phyloP scores from a whole-genome alignment of 2,797 vertebrate genomes.

The Muscicapa comitata region DNA sequence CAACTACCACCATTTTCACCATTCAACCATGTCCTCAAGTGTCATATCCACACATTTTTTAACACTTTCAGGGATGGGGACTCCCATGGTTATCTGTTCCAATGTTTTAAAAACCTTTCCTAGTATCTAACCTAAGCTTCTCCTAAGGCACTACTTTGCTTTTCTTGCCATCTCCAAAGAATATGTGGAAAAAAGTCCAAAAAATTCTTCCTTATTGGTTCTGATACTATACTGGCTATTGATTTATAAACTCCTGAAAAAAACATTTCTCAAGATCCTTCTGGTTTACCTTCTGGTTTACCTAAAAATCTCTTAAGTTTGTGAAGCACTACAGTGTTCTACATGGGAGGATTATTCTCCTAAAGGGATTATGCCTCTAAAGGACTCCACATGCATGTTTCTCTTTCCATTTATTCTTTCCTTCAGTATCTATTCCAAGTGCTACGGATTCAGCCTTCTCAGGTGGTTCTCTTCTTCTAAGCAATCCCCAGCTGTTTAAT shows the following conservation, averaged over 20 bases:
- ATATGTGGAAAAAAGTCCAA: neutral
- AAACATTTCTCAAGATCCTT: neutral
- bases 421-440: neutral
- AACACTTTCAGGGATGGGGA: neutral
- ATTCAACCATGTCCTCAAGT: neutral
- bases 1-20: neutral
- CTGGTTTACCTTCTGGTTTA: neutral
- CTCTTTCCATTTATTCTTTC: neutral
- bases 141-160: neutral
- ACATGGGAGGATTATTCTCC: neutral
- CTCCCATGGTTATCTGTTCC: neutral
- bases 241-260: neutral
- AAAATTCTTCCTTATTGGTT: neutral
- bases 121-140: neutral
- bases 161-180: neutral
- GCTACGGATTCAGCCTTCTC: neutral
- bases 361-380: neutral
- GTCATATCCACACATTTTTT: neutral
- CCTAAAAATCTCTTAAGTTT: neutral
- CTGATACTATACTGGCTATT: neutral
- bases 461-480: neutral
- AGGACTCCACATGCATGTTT: accelerated
- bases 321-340: neutral
- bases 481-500: neutral
- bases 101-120: neutral